These are phyloP conservation scores for Proales similis DNA, from an alignment of 1,140 invertebrate genomes.

Conservation along the genomic window DNA sequence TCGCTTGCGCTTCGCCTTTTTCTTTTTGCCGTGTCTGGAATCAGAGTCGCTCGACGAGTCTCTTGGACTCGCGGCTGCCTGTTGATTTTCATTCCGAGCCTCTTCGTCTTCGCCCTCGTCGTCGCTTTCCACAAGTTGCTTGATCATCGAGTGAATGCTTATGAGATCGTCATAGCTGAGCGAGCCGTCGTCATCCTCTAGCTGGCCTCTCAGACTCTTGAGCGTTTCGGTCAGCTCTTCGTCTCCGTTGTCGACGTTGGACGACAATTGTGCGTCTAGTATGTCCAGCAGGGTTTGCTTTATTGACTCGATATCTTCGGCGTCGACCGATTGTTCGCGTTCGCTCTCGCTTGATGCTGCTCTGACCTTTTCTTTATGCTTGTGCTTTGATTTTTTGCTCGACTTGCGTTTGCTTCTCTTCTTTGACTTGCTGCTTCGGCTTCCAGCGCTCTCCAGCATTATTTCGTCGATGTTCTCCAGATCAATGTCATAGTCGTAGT, in stretches of 20 bases:
- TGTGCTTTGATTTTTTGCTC: constrained; percentile 21
- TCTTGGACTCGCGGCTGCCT: too few relatives aligned
- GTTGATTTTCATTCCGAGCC: too few relatives aligned
- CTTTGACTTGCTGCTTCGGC: constrained; percentile 2
- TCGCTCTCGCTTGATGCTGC: not conserved
- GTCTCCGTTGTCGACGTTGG: not conserved
- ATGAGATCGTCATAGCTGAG: constrained; percentile 31
- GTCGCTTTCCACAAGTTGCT: constrained; percentile 9
- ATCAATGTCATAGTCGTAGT: not conserved
- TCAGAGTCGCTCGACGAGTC: too few relatives aligned
- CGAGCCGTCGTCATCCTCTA: constrained; percentile 21
- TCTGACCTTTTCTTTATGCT: too few relatives aligned
- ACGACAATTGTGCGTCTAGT: constrained; percentile 2
- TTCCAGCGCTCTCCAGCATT: constrained; percentile 25
- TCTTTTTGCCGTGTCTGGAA: too few relatives aligned
- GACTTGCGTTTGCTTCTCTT: constrained; percentile 1
- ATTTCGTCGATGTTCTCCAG: constrained; percentile 22
- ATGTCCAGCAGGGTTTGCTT: constrained; percentile 15
- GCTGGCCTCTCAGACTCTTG: not conserved
- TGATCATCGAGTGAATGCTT: constrained; percentile 9
- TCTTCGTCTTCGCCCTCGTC: constrained; percentile 14
- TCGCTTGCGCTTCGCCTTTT: too few relatives aligned
- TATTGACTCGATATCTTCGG: not conserved
- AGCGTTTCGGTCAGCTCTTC: not conserved
- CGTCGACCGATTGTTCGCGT: not conserved